Conservation (phyloP, 2,797 vertebrate genomes). For the Enteromius unitaeniatus region DNA sequence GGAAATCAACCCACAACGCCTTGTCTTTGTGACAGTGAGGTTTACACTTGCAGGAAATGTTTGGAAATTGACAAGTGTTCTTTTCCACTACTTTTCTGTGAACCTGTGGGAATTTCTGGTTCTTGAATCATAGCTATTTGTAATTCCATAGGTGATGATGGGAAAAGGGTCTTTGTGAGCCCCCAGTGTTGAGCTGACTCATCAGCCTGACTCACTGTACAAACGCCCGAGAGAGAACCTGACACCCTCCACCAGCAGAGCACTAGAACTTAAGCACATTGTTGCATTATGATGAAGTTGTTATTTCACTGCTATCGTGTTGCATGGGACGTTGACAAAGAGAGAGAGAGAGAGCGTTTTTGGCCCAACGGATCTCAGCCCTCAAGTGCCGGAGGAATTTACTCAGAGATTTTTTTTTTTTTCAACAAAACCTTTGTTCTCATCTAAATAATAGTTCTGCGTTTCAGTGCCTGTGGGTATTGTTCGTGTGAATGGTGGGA, state of each 20-base stretch:
- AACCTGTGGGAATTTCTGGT: conserved; percentile 65
- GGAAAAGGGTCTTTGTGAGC: conserved; percentile 58
- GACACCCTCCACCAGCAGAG: conserved; percentile 55
- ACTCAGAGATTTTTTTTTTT: conserved; percentile 12
- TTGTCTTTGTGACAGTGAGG: not conserved
- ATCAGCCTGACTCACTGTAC: conserved; percentile 40
- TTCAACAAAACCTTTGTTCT: conserved; percentile 49
- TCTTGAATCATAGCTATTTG: conserved; percentile 70
- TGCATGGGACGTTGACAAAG: conserved; percentile 44
- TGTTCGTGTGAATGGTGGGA: conserved; percentile 56
- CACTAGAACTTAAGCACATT: conserved; percentile 53
- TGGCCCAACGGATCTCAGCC: conserved; percentile 33
- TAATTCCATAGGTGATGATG: conserved; percentile 54
- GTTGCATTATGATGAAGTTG: conserved; percentile 58
- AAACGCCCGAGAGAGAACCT: conserved; percentile 66
- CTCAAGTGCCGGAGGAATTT: not conserved
- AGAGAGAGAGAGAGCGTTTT: conserved; percentile 45
- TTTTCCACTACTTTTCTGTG: conserved; percentile 56
- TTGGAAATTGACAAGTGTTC: conserved; percentile 51
- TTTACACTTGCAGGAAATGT: conserved; percentile 12
- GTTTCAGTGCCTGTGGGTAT: conserved; percentile 56
- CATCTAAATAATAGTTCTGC: conserved; percentile 51
- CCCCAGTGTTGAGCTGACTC: conserved; percentile 62
- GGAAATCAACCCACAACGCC: not conserved
- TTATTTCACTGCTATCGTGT: conserved; percentile 59